Percentiles rank a stretch among this genome's conserved stretches.
Conservation (phyloP, 1,140 invertebrate genomes). For the Caerostris extrusa region DNA sequence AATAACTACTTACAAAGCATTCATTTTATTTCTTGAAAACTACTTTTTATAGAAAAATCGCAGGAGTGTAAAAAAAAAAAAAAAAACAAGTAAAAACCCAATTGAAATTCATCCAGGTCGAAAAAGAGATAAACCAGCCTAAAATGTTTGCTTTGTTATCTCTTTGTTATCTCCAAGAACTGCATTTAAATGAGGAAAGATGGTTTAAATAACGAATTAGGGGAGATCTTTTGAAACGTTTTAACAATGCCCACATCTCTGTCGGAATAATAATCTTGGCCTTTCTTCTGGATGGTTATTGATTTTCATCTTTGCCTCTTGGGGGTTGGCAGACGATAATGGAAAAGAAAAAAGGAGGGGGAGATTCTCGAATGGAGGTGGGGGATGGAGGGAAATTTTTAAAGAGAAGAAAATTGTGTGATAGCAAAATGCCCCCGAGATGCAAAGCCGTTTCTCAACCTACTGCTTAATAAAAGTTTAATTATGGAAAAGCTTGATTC, state of each 20-base stretch:
- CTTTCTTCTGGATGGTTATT: constrained; percentile 19
- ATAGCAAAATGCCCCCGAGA: constrained; percentile 2
- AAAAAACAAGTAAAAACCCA: not conserved
- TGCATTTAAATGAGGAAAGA: constrained; percentile 55
- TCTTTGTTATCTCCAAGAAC: constrained; percentile 22
- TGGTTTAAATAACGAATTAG: constrained; percentile 68
- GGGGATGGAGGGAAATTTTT: not conserved
- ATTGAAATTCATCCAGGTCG: constrained; percentile 32
- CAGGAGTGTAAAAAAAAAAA: not conserved
- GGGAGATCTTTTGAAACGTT: constrained; percentile 44
- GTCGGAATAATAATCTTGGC: constrained; percentile 40
- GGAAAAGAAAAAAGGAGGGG: constrained; percentile 3
- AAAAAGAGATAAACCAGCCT: constrained; percentile 52
- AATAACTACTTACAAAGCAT: constrained; percentile 14
- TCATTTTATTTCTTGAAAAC: not conserved
- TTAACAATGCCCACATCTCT: constrained; percentile 32
- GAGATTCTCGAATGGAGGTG: not conserved
- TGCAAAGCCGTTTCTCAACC: not conserved
- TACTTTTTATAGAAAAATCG: not conserved
- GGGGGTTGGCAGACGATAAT: not conserved
- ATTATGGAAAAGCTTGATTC: constrained; percentile 36
- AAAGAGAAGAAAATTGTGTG: not conserved
- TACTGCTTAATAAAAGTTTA: constrained; percentile 43
- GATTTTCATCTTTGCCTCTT: constrained; percentile 18
- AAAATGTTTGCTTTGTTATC: constrained; percentile 44